phyloP scores from a whole-genome alignment of 2,113 vertebrate genomes.

The Microcebus lehilahytsara region DNA sequence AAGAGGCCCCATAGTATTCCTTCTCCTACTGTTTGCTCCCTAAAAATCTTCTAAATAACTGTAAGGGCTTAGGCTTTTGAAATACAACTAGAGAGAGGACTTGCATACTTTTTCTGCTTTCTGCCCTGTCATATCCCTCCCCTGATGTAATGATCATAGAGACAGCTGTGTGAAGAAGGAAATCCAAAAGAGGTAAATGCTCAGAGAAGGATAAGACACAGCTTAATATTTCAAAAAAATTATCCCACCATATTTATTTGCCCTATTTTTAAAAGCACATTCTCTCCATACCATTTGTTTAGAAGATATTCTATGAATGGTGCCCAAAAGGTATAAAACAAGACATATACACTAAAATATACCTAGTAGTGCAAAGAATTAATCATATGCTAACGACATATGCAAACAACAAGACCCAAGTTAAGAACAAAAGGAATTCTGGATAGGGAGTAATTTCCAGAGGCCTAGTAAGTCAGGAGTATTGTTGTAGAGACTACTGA shows the following conservation, averaged over 20 bases:
- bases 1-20: not conserved
- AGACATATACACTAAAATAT: not conserved
- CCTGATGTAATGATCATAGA: not conserved
- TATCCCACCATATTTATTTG: not conserved
- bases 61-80: not conserved
- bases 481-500: not conserved
- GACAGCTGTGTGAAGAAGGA: not conserved
- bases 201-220: not conserved
- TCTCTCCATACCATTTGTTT: not conserved
- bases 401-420: not conserved
- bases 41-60: not conserved
- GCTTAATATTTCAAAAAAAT: not conserved
- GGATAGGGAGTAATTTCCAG: not conserved
- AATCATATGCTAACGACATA: not conserved
- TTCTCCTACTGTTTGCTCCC: not conserved
- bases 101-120: not conserved
- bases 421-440: not conserved
- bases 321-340: not conserved
- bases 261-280: not conserved
- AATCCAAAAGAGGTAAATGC: not conserved
- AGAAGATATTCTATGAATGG: not conserved
- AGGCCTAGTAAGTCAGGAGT: not conserved
- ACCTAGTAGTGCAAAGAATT: not conserved
- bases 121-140: not conserved
- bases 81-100: not conserved